Conservation (phyloP, 2,797 vertebrate genomes). For the Alosa sapidissima region DNA sequence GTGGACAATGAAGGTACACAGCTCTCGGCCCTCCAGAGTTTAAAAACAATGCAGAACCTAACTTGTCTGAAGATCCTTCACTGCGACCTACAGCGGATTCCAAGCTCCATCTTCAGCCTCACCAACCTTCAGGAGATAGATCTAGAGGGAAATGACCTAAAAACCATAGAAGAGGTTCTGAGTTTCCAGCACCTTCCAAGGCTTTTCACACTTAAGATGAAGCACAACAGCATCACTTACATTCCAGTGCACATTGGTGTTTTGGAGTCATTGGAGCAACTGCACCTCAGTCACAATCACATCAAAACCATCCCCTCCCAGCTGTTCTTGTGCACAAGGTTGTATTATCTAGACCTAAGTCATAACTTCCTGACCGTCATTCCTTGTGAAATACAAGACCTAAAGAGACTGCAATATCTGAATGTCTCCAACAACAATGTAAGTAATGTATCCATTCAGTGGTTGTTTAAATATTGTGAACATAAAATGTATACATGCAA, state of each 20-base stretch:
- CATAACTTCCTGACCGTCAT: conserved; percentile 78
- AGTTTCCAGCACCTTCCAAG: conserved; percentile 83
- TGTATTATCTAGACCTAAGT: conserved; percentile 80
- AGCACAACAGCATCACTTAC: conserved; percentile 84
- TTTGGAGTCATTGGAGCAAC: conserved; percentile 77
- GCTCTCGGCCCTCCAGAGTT: conserved; percentile 80
- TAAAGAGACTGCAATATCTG: conserved; percentile 78
- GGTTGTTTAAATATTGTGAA: background rate
- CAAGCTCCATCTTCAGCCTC: conserved; percentile 82
- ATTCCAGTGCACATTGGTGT: conserved; percentile 82
- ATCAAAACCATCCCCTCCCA: conserved; percentile 80
- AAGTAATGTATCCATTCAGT: conserved; percentile 48
- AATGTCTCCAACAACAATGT: conserved; percentile 80
- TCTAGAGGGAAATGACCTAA: conserved; percentile 83
- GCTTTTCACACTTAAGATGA: conserved; percentile 74
- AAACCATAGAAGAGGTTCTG: conserved; percentile 85
- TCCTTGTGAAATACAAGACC: conserved; percentile 72
- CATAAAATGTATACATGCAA: background rate
- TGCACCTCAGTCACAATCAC: conserved; percentile 82
- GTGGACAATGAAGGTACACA: conserved; percentile 84
- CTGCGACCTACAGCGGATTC: conserved; percentile 81
- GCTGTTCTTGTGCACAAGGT: conserved; percentile 81
- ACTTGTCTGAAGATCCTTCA: conserved; percentile 80
- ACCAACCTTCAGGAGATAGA: conserved; percentile 84
- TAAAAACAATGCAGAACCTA: conserved; percentile 83